Evolutionary conservation across 2,888 invertebrate genomes (phyloP), one percentile per base, ranked within the genome.

Genomic region (Drosophila rellima): DNA sequence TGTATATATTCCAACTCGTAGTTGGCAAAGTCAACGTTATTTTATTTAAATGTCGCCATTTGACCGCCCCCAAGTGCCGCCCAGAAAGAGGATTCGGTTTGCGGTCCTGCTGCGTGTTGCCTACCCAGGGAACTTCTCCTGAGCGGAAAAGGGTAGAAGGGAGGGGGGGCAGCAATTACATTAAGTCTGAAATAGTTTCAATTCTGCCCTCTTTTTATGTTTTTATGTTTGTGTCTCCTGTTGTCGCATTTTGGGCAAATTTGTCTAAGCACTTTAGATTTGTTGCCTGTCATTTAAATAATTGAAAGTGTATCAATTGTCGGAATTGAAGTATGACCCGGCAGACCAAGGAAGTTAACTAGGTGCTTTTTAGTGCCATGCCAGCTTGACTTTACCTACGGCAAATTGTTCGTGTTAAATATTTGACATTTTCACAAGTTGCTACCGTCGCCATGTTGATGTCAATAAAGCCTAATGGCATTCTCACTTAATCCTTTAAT

Each of bases 401-500:
- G 7, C 2, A 18, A 33, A 33, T 23, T 20, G 11, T 37, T 20
- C 29, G 23, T 65, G 42, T 50, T 39, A 57, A 54, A 42, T 37
- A 37, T 50, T 44, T 18, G 55, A 33, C 52, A 44, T 7, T 45
- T 42, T 56, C 17, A 6, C 55, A 56, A 69, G 55, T 42, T 65
- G 45, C 54, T 50, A 33, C 60, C 33, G 13, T 42, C 47, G 45
- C 59, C 29, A 54, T 66, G 65, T 54, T 51, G 64, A 18, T 68
- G 74, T 72, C 70, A 83, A 72, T 74, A 73, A 80, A 74, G 82
- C 74, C 83, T 88, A 86, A 88, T 83, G 80, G 86, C 74, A 72
- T 82, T 83, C 55, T 42, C 75, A 68, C 61, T 83, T 86, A 88
- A 88, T 83, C 88, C 78, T 73, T 86, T 86, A 86, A 86, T 83